These are phyloP conservation scores for Hypanus sabinus DNA, from an alignment of 2,113 vertebrate species.

Conservation along the genomic window DNA sequence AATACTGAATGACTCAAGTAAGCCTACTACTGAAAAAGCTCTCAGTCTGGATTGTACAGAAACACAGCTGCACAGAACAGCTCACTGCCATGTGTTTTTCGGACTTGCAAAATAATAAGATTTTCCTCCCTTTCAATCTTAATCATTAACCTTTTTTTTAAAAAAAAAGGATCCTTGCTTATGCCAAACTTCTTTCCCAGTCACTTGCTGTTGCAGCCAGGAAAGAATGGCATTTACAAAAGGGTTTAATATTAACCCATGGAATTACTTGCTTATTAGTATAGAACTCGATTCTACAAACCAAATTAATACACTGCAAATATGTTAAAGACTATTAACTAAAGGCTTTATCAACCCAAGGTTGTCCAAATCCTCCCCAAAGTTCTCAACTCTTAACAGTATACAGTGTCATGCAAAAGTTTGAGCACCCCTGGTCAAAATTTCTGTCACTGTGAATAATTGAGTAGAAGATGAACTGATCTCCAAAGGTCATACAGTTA, in stretches of 20 bases:
- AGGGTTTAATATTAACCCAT: background rate
- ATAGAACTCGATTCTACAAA: background rate
- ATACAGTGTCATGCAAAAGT: too few species aligned
- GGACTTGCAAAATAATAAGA: constrained; percentile 39
- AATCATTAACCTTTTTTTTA: background rate
- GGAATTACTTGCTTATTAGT: background rate
- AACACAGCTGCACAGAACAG: constrained; percentile 71
- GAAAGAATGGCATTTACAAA: background rate
- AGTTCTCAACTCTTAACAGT: background rate
- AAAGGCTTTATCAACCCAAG: background rate
- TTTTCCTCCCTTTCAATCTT: background rate
- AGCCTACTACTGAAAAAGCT: constrained; percentile 69
- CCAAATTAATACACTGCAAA: background rate
- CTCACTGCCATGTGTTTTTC: constrained; percentile 44
- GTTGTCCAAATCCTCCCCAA: background rate
- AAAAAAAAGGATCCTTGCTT: background rate
- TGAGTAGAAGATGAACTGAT: too few species aligned
- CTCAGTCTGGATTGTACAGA: constrained; percentile 71
- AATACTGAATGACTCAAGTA: constrained; percentile 88
- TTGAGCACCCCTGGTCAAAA: too few species aligned
- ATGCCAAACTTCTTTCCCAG: background rate
- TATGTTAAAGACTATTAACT: background rate
- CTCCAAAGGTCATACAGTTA: too few species aligned
- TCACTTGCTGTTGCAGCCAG: background rate
- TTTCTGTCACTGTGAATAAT: too few species aligned